A percentile compares a stretch with the other conserved stretches of the same genome.
Conservation (phyloP, 2,888 invertebrate genomes). For the Acheta domesticus region DNA sequence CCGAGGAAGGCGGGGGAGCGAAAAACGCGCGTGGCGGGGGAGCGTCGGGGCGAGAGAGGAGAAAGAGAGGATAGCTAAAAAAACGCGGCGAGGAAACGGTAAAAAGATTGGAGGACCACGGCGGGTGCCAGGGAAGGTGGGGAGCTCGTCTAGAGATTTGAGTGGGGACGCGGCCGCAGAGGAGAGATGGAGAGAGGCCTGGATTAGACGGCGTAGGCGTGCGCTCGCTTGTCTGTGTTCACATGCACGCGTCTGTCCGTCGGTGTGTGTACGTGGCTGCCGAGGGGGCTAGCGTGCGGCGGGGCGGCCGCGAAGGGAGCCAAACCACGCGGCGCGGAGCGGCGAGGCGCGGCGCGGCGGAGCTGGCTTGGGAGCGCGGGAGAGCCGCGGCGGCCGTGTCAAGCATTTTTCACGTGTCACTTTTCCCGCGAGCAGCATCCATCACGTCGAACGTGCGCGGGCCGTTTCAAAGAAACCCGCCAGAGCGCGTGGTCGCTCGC, state of each 20-base stretch:
- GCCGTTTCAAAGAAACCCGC: slow-evolving; percentile 24
- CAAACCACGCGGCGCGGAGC: slow-evolving; percentile 24
- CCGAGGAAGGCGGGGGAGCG: neutral
- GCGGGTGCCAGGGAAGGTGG: neutral
- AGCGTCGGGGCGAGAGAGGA: neutral
- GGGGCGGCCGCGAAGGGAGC: slow-evolving; percentile 40
- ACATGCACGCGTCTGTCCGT: neutral
- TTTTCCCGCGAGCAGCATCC: slow-evolving; percentile 34
- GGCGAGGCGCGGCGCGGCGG: slow-evolving; percentile 22
- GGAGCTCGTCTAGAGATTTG: neutral
- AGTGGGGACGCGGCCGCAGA: neutral
- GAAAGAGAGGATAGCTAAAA: neutral
- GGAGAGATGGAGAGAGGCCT: neutral
- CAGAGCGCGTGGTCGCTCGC: neutral
- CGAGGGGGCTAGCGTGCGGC: slow-evolving; percentile 32
- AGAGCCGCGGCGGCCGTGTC: slow-evolving; percentile 24
- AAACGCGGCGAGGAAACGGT: neutral
- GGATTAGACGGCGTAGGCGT: neutral
- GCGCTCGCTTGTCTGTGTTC: neutral
- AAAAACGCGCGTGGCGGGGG: neutral
- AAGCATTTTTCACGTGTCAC: slow-evolving; percentile 35
- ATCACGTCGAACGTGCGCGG: slow-evolving; percentile 27
- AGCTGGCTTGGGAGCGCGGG: slow-evolving; percentile 19
- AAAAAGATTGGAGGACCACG: neutral
- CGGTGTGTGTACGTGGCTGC: no score